Base-by-base conservation (phyloP, 2,113 vertebrate species). In the Pogonocichla stellata region DNA sequence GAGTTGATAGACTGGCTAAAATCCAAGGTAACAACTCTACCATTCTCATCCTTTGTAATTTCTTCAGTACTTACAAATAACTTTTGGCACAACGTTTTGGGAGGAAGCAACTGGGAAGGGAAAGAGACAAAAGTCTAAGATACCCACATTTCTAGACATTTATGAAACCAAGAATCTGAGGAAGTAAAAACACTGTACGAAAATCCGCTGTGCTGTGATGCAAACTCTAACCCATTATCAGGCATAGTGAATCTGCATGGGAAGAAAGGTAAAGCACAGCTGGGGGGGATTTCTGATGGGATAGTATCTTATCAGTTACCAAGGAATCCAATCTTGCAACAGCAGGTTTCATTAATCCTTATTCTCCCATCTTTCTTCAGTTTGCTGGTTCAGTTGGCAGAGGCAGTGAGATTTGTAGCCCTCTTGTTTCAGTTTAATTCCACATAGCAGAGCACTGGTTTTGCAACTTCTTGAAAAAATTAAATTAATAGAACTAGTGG, bases 381-480 rank as follows among this genome's bases (percentile, higher is more conserved):
- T 71, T 79, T 75, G n/a, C 48, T 78, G 47, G 16, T 74, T 94
- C 78, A 43, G 26, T 48, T 79, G 70, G 48, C 81, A 72, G 50
- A 69, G 83, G 28, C 57, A 40, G 19, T 53, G 48, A 53, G 40
- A 33, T 64, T 61, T 92, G 56, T n/a, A 74, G 66, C 26, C 9
- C 8, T 29, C 22, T 31, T 66, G 15, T 88, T 93, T 60, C 19
- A 26, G 6, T 74, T 75, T 19, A 78, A 6, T 33, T n/a, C 24
- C 48, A 36, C 2, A 1, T 66, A 75, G n/a, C 19, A 38, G 48
- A 64, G n/a, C 34, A 54, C 7, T 42, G 15, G 1, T 29, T 85
- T 73, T 61, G 19, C n/a, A 88, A 53, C 19, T 54, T 73, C 26
- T 31, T 38, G 25, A 48, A 80, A 66, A 31, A 42, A 5, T 2